Evolutionary conservation across 2,888 invertebrate species (phyloP).

Genomic region (Tholera decimalis): DNA sequence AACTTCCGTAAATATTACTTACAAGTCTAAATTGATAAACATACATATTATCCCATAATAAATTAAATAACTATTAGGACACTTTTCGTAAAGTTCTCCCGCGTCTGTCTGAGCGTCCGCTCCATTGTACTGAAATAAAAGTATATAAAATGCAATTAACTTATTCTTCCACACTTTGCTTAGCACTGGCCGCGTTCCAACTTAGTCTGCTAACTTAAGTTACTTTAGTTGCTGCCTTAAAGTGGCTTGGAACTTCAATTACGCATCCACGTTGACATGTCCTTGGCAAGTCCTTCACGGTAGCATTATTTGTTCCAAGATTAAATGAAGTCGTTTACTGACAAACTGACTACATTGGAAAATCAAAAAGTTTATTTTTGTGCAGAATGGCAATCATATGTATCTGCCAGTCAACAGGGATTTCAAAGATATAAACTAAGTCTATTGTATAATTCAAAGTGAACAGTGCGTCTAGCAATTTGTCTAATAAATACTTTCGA

Average conservation of each 20-base stretch:
- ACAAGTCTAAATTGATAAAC: no score
- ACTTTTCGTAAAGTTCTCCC: conserved; percentile 14
- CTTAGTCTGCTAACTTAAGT: conserved; percentile 38
- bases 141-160: conserved; percentile 53
- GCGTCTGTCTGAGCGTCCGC: conserved; percentile 21
- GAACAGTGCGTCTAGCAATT: conserved; percentile 28
- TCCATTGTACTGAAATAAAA: conserved; percentile 35
- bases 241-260: conserved; percentile 50
- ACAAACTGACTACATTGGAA: conserved; percentile 33
- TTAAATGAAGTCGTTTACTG: conserved; percentile 11
- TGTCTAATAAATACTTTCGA: conserved; percentile 32
- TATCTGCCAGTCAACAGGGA: conserved; percentile 33
- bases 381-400: conserved; percentile 6
- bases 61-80: no score
- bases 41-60: no score
- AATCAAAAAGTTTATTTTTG: conserved; percentile 17
- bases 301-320: conserved; percentile 8
- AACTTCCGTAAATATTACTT: no score
- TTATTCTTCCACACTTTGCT: conserved; percentile 57
- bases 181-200: conserved; percentile 59
- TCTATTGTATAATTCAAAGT: conserved; percentile 13
- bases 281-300: conserved; percentile 28
- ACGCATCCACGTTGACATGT: conserved; percentile 36
- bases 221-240: conserved; percentile 39
- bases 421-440: conserved; percentile 8